These are phyloP conservation scores for Perithous albicinctus DNA, from an alignment of 2,888 invertebrate genomes.

Conservation along the genomic window DNA sequence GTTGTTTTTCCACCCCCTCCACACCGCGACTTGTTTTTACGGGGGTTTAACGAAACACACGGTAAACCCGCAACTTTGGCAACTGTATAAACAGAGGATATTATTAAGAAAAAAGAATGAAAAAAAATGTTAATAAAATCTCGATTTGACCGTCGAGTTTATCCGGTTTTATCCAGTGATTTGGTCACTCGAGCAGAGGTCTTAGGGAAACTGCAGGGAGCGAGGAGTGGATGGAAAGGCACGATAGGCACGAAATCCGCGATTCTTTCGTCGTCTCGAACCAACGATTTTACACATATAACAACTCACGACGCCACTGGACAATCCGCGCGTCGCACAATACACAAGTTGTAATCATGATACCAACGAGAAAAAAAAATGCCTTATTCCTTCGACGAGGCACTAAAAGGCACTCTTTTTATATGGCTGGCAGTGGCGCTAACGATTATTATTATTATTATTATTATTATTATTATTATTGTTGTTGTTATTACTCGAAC, in stretches of 20 bases:
- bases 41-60: background rate
- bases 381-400: background rate
- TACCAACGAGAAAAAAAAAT: background rate
- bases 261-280: background rate
- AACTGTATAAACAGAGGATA: too few relatives aligned
- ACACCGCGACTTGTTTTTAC: background rate
- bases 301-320: background rate
- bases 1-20: background rate
- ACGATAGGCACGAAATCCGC: background rate
- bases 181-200: background rate
- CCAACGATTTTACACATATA: background rate
- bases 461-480: background rate
- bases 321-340: background rate
- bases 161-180: background rate
- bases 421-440: background rate
- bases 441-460: background rate
- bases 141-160: background rate
- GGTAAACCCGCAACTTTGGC: background rate
- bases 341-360: fast-evolving
- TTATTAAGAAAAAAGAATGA: too few relatives aligned
- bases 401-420: background rate
- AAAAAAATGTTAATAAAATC: background rate
- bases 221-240: background rate
- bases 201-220: background rate
- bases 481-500: background rate